A percentile compares a stretch with the other conserved stretches of the same genome.
Evolutionary conservation across 2,797 vertebrate species (phyloP).

Genomic region (Allobates femoralis): DNA sequence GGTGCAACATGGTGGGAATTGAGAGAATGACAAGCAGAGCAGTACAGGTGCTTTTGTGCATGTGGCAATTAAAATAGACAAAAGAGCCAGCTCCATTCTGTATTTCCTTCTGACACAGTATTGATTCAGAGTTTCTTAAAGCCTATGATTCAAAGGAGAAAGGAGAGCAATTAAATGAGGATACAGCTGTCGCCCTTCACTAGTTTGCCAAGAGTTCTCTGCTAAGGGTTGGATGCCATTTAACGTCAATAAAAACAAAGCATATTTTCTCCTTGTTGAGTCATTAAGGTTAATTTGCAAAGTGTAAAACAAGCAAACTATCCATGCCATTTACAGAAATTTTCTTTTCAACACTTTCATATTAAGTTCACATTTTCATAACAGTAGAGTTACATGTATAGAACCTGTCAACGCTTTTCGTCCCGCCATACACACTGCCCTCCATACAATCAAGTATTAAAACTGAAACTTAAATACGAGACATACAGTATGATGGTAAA

Average conservation of each 20-base stretch:
- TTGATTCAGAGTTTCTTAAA: conserved; percentile 49
- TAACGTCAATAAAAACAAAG: conserved; percentile 26
- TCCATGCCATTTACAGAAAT: not conserved
- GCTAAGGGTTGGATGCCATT: conserved; percentile 23
- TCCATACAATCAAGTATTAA: no score
- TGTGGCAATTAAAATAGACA: conserved; percentile 56
- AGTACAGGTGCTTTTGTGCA: conserved; percentile 30
- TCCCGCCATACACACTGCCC: not conserved
- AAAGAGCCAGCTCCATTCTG: conserved; percentile 40
- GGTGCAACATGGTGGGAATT: conserved; percentile 35
- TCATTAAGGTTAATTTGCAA: not conserved
- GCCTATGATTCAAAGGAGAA: conserved; percentile 43
- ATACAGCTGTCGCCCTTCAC: conserved; percentile 33
- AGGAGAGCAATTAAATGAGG: conserved; percentile 39
- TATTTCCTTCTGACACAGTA: conserved; percentile 42
- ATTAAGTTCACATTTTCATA: not conserved
- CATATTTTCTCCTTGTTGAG: conserved; percentile 29
- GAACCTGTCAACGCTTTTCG: not conserved
- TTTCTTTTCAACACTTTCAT: not conserved
- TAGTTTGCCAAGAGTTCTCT: conserved; percentile 25
- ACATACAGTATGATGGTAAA: no score
- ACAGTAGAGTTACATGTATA: not conserved
- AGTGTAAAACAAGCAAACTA: not conserved
- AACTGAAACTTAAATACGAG: no score
- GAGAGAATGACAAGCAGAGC: conserved; percentile 16